Evolutionary conservation across 2,888 invertebrate genomes (phyloP), one percentile per base, ranked within the genome.

Genomic region (Seira sanloemensis): DNA sequence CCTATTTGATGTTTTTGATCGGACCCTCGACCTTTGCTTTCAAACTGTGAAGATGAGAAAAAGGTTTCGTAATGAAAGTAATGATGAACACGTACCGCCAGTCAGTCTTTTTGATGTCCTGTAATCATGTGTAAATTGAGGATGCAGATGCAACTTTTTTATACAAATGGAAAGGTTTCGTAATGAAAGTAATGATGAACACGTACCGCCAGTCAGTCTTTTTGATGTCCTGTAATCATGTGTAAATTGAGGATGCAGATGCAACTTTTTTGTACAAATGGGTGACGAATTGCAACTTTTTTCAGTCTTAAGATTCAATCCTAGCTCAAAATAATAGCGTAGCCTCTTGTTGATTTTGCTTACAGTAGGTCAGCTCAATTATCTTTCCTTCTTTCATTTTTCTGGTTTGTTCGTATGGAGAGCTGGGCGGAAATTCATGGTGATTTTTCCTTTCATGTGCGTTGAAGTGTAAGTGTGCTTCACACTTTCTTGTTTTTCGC

Each of bases 161-260:
- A n/a, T n/a, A n/a, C n/a, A n/a, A n/a, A n/a, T n/a, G n/a, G n/a
- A n/a, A n/a, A n/a, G n/a, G n/a, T n/a, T n/a, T n/a, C n/a, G n/a
- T n/a, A n/a, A n/a, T n/a, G n/a, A n/a, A n/a, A n/a, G n/a, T 82
- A 82, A 82, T 65, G 82, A 82, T 82, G 65, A 24, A 25, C 82
- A 82, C 76, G 82, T 82, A 82, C 50, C 54, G 37, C 5, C 37
- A 37, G 12, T 37, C 37, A 37, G 37, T 37, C 37, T 37, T 12
- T 12, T 37, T 37, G n/a, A n/a, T n/a, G n/a, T n/a, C n/a, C n/a
- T n/a, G n/a, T n/a, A n/a, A n/a, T n/a, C n/a, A n/a, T n/a, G n/a
- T n/a, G n/a, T n/a, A n/a, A n/a, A n/a, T n/a, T n/a, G 12, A 37
- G 12, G 37, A 37, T 37, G 37, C 37, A 37, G 37, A 37, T 37